phyloP scores from a whole-genome alignment of 2,797 vertebrate species.

The Bradypodion pumilum region DNA sequence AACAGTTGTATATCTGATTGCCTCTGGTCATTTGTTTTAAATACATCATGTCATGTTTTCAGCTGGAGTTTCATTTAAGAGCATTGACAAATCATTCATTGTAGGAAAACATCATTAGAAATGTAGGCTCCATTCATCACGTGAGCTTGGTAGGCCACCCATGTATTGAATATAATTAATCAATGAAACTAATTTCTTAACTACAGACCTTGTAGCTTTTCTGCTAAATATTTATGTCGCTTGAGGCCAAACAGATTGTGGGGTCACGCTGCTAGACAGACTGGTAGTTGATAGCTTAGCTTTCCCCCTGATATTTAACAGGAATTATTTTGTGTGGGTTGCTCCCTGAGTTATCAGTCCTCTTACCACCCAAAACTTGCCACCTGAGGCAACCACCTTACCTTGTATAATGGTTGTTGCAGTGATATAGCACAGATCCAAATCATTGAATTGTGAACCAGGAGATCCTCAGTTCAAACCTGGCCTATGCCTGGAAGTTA shows the following conservation, averaged over 20 bases:
- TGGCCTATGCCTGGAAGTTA: neutral
- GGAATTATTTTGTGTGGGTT: neutral
- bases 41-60: neutral
- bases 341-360: neutral
- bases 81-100: conserved; percentile 49
- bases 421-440: neutral
- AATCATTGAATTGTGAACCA: neutral
- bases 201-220: conserved; percentile 27
- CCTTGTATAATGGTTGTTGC: neutral
- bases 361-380: neutral
- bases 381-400: neutral
- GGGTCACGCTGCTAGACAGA: neutral
- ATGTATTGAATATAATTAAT: conserved; percentile 42
- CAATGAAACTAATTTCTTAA: conserved; percentile 25
- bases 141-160: conserved; percentile 12
- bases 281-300: neutral
- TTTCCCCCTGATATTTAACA: neutral
- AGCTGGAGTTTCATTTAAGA: conserved; percentile 39
- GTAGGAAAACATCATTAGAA: conserved; percentile 47
- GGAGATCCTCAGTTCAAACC: neutral
- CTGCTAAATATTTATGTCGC: conserved; percentile 2
- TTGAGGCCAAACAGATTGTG: neutral
- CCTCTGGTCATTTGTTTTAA: neutral
- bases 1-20: neutral
- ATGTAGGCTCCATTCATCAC: conserved; percentile 43